Percentiles rank a stretch among this genome's conserved stretches.
Conservation (phyloP, 1,140 invertebrate species). For the Atta texana region DNA sequence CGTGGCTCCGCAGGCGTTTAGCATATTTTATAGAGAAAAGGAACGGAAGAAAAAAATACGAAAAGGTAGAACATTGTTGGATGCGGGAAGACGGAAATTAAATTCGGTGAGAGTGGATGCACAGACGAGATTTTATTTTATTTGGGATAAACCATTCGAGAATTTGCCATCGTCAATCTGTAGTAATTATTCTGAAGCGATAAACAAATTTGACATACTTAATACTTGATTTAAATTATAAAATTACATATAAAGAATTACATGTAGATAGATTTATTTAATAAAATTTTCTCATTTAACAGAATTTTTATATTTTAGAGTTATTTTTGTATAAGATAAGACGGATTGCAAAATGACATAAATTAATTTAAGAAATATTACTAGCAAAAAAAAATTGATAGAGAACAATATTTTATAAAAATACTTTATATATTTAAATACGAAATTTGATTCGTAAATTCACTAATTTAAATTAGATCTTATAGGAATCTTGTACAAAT, state of each 20-base stretch:
- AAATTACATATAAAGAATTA: neutral
- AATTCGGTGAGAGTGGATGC: slow-evolving; percentile 6
- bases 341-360: neutral
- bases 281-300: neutral
- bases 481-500: too few relatives aligned
- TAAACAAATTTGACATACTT: neutral
- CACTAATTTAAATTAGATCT: too few relatives aligned
- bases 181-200: neutral
- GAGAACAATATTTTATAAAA: too few relatives aligned
- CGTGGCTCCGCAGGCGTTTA: slow-evolving; percentile 73
- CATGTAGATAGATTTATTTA: neutral
- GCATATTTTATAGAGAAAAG: slow-evolving; percentile 79
- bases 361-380: neutral
- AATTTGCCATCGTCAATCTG: neutral
- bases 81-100: slow-evolving; percentile 50
- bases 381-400: too few relatives aligned
- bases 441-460: too few relatives aligned
- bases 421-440: too few relatives aligned
- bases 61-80: slow-evolving; percentile 51
- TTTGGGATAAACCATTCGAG: neutral
- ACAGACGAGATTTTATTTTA: slow-evolving; percentile 14
- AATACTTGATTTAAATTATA: neutral
- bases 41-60: slow-evolving; percentile 7
- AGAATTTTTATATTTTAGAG: neutral
- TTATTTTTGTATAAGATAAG: neutral